Conservation (phyloP, 2,888 invertebrate genomes). For the Leucophenga maculata region DNA sequence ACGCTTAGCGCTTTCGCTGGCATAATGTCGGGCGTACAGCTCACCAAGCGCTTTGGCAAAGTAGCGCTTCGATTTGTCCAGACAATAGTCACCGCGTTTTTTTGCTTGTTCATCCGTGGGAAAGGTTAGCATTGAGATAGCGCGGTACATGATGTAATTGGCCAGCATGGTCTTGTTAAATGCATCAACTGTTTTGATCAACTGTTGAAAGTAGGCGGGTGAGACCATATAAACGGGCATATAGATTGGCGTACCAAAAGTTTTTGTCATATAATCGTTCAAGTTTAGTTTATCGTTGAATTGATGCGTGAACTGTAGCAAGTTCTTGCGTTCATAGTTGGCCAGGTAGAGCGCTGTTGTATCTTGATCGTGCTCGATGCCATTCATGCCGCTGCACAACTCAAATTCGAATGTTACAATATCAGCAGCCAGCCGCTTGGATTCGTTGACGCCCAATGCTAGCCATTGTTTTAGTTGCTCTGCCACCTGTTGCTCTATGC, state of each 20-base stretch:
- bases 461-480: conserved; percentile 63
- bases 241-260: conserved; percentile 50
- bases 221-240: conserved; percentile 65
- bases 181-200: conserved; percentile 52
- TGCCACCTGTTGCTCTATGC: conserved; percentile 53
- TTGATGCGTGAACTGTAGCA: conserved; percentile 49
- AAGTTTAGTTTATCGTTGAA: conserved; percentile 56
- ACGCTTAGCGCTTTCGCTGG: conserved; percentile 39
- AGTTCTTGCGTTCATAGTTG: conserved; percentile 54
- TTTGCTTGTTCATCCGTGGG: conserved; percentile 34
- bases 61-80: conserved; percentile 50
- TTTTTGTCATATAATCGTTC: conserved; percentile 55
- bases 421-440: conserved; percentile 56
- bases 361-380: conserved; percentile 39
- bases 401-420: conserved; percentile 64
- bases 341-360: conserved; percentile 29
- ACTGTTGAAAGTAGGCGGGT: conserved; percentile 59
- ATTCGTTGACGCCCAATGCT: conserved; percentile 50
- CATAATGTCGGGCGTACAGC: conserved; percentile 57
- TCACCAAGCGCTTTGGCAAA: conserved; percentile 64
- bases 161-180: conserved; percentile 59
- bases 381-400: conserved; percentile 54
- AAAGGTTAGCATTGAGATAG: conserved; percentile 50
- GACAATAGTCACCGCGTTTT: conserved; percentile 48
- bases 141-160: conserved; percentile 69